Percentiles rank a stretch among this genome's conserved stretches.
phyloP scores from a whole-genome alignment of 1,140 invertebrate genomes.

The Centruroides vittatus region DNA sequence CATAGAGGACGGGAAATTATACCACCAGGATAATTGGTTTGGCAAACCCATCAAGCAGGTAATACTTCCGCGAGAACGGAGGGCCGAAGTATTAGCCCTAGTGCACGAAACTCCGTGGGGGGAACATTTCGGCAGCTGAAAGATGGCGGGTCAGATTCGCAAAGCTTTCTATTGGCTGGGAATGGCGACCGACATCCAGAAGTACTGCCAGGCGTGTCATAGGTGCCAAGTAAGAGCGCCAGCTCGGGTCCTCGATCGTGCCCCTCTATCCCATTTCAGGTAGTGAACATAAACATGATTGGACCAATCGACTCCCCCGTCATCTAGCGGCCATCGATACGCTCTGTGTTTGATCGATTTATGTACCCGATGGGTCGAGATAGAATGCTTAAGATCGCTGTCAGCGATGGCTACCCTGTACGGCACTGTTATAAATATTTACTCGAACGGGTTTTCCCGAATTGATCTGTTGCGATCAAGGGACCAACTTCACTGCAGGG shows the following conservation, averaged over 20 bases:
- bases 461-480: conserved; percentile 3
- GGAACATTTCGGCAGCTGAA: background rate
- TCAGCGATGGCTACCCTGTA: conserved; percentile 1
- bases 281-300: background rate
- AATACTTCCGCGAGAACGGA: background rate
- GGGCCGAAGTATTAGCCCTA: background rate
- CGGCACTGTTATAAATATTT: background rate
- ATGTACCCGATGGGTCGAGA: background rate
- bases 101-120: background rate
- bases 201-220: background rate
- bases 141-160: background rate
- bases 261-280: background rate
- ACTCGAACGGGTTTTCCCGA: background rate
- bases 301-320: background rate
- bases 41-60: background rate
- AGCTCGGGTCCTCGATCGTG: background rate
- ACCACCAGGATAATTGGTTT: background rate
- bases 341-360: background rate
- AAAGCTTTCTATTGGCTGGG: background rate
- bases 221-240: background rate
- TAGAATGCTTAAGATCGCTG: background rate
- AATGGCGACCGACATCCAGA: background rate
- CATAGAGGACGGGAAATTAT: background rate
- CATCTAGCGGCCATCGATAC: background rate
- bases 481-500: background rate